Evolutionary conservation across 2,888 invertebrate genomes (phyloP), one percentile per base, ranked within the genome.

Genomic region (Hypolimnas misippus): DNA sequence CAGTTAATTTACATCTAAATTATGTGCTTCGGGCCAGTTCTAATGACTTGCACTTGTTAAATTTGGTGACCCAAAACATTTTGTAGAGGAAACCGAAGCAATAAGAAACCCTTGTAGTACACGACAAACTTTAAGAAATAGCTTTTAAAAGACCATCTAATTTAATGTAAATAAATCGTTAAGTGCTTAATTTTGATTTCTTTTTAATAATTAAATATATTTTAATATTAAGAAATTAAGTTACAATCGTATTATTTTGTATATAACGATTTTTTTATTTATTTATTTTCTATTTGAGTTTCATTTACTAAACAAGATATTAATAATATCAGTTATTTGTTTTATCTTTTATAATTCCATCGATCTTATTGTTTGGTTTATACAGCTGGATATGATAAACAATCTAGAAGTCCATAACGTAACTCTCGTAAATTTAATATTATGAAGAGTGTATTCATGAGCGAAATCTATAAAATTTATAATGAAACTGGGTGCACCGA

Each of bases 31-130:
- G 44, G 25, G 17, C 21, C 53, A 29, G 12, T 50, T 16, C 61
- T 68, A 69, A 70, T 69, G 68, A 68, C 57, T 63, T 59, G 58
- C 40, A 59, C 51, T 63, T 65, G 66, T 69, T 63, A 57, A 59
- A 55, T 57, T 61, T 44, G 46, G 12, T n/a, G 57, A 44, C 70
- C 73, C 72, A 73, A 75, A 77, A 72, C 76, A 67, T 74, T 80
- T 80, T 76, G 71, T 70, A 71, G 70, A 68, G 73, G 69, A 78
- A 77, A 74, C 70, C 67, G 62, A 70, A 67, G 69, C 70, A 76
- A 66, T 80, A 75, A 66, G 66, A 14, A 8, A 67, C 70, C 62
- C 67, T 71, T 76, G 75, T 78, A 79, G 70, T 77, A 75, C 73
- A 75, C 73, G 65, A 70, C 69, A 56, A 76, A 75, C 73, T 74